Base-by-base conservation (phyloP, 2,113 vertebrate genomes). In the Elephantulus edwardii region DNA sequence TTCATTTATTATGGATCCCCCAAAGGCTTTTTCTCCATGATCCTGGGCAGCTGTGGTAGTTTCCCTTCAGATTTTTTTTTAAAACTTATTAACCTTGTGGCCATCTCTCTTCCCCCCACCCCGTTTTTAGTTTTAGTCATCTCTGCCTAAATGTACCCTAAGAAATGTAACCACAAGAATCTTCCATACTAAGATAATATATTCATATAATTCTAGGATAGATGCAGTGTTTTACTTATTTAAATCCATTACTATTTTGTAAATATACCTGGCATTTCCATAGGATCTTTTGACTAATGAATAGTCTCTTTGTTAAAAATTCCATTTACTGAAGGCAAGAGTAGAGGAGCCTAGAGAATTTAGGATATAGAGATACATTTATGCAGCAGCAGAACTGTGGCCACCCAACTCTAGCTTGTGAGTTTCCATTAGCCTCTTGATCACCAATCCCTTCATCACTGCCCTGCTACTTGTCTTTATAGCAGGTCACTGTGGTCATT, bases 61-160 rank as follows among this genome's bases (percentile, higher is more conserved):
- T 94, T 95, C 75, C 20, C 11, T 88, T 96, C 40, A 89, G 81
- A 3, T 22, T 92, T 93, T 93, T 33, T 35, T 30, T 88, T 19
- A 56, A 46, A 68, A 93, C 75, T 91, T 85, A 83, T 64, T 91
- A 87, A 86, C 71, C 83, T 93, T 95, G 40, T 40, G 75, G 87
- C 89, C 83, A 44, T 96, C 96, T 95, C 70, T 91, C 68, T 95
- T 89, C 75, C 82, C 71, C n/a, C n/a, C n/a, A n/a, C n/a, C n/a
- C n/a, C n/a, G n/a, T n/a, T n/a, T 84, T 40, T 5, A 60, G 35
- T 82, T 84, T 71, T 81, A 91, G 66, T 72, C 62, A 54, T 81
- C 93, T 94, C 91, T 89, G n/a, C 30, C 56, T 83, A 10, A 85
- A 83, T 70, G 0, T 75, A 83, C 0, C 3, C 66, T 50, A 33